These are phyloP conservation scores for Nycticorax nycticorax DNA, from an alignment of 2,113 vertebrate genomes.

Conservation along the genomic window DNA sequence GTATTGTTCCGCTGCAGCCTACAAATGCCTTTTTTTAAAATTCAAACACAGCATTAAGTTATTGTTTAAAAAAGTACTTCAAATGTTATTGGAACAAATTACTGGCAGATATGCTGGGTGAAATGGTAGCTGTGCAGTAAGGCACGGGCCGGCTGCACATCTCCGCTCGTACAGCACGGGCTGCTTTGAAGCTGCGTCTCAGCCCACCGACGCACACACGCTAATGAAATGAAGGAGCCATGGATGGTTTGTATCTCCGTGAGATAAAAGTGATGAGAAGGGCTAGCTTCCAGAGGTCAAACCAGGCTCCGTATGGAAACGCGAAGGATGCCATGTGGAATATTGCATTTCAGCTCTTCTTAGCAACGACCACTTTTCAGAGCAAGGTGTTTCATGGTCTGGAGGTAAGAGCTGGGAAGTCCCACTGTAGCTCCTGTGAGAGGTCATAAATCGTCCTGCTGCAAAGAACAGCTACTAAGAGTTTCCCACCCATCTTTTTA, in stretches of 20 bases:
- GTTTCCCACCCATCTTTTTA: background rate
- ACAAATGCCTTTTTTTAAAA: background rate
- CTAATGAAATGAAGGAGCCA: background rate
- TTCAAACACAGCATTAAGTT: conserved; percentile 6
- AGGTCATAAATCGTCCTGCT: background rate
- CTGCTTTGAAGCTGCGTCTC: background rate
- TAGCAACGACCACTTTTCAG: background rate
- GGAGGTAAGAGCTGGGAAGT: background rate
- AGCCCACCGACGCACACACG: fast-evolving
- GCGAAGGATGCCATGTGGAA: background rate
- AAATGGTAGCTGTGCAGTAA: background rate
- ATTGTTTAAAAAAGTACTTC: background rate
- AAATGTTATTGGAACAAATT: background rate
- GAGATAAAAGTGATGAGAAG: background rate
- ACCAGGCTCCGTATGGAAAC: background rate
- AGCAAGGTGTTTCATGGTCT: background rate
- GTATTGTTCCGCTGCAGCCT: background rate
- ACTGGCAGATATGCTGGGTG: background rate
- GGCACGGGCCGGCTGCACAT: background rate
- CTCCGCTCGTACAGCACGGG: background rate
- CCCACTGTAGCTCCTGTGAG: background rate
- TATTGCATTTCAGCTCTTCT: background rate
- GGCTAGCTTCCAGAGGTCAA: background rate
- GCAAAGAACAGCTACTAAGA: background rate
- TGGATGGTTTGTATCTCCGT: background rate